Conservation (phyloP, 2,888 invertebrate species). For the Gymnocheta viridis region DNA sequence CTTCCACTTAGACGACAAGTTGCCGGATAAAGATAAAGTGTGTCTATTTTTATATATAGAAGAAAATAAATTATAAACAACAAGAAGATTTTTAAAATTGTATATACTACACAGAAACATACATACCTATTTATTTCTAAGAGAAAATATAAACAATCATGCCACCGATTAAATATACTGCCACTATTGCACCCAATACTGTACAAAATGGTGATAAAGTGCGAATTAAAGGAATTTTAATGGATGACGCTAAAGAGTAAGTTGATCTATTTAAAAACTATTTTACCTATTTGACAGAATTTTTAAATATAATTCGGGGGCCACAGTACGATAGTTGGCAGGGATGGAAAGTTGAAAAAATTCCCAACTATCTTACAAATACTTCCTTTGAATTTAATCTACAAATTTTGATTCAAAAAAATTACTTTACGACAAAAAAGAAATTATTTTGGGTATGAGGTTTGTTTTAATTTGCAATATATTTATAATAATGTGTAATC, state of each 20-base stretch:
- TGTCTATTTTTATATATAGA: slow-evolving; percentile 32
- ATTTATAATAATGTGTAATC: background rate
- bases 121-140: background rate
- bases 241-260: slow-evolving; percentile 78
- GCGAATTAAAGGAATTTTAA: slow-evolving; percentile 76
- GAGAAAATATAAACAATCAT: slow-evolving; percentile 38
- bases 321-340: background rate
- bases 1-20: slow-evolving; percentile 26
- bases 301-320: background rate
- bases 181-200: slow-evolving; percentile 72
- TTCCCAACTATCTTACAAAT: background rate
- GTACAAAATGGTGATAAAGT: slow-evolving; percentile 75
- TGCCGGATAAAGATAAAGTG: slow-evolving; percentile 6
- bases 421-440: background rate
- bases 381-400: background rate
- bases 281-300: background rate
- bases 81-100: background rate
- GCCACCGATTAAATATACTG: slow-evolving; percentile 56
- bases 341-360: background rate
- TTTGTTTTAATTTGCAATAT: background rate
- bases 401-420: background rate
- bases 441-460: background rate
- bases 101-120: background rate
- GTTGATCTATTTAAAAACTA: background rate
- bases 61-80: background rate